Conservation (phyloP, 2,888 invertebrate genomes). For the Pachydiplax longipennis region DNA sequence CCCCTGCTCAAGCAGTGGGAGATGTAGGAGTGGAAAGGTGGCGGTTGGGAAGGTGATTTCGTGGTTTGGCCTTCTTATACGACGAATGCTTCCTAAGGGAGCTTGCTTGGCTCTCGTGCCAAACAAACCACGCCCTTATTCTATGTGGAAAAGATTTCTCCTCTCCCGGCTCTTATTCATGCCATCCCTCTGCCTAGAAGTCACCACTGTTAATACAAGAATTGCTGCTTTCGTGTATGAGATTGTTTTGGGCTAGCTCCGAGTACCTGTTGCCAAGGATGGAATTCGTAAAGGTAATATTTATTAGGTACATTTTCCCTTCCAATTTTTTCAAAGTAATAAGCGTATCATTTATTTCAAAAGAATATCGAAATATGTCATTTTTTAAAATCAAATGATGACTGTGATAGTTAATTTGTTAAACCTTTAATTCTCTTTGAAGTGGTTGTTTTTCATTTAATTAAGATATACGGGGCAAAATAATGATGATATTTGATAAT, state of each 20-base stretch:
- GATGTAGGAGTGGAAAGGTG: not conserved
- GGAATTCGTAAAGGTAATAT: no score
- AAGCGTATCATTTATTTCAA: no score
- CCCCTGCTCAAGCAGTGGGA: not conserved
- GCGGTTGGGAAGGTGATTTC: conserved; percentile 12
- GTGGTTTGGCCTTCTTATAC: not conserved
- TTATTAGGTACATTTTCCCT: no score
- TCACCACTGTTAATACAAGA: not conserved
- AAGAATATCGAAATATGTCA: no score
- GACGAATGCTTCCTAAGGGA: conserved; percentile 15
- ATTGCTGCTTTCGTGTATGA: not conserved
- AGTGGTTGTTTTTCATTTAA: no score
- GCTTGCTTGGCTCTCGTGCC: conserved; percentile 20
- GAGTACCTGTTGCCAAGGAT: not conserved
- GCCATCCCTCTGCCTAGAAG: not conserved
- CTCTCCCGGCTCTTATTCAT: not conserved
- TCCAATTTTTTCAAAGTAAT: no score
- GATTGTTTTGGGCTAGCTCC: not conserved
- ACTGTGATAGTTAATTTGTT: no score
- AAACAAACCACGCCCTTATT: not conserved
- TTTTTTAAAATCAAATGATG: no score
- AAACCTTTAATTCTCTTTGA: no score
- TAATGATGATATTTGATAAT: no score
- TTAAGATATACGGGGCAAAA: no score
- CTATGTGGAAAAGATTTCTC: not conserved